A percentile compares a stretch with the other conserved stretches of the same genome.
Evolutionary conservation across 64 coral and sea anemone species (phyloP).

Genomic region (Anthopleura sola): DNA sequence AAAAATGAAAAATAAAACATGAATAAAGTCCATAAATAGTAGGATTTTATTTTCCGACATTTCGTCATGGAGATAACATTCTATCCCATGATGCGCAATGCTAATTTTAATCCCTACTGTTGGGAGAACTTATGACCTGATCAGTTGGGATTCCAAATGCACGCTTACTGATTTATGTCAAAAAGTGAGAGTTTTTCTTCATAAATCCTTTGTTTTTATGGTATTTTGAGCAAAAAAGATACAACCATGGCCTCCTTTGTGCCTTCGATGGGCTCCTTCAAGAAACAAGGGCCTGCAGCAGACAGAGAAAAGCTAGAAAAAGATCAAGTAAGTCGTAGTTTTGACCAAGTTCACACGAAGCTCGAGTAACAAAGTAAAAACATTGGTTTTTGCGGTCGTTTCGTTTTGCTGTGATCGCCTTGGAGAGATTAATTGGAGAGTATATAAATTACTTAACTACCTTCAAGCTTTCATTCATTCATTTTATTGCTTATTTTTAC

Average conservation of each 20-base stretch:
- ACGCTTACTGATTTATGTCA: background rate
- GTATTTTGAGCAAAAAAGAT: background rate
- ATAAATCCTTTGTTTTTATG: slow-evolving; percentile 5
- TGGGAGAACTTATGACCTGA: background rate
- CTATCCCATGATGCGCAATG: background rate
- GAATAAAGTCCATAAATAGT: too few relatives aligned
- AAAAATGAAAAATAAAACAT: too few relatives aligned
- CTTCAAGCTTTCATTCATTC: background rate
- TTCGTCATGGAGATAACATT: too few relatives aligned
- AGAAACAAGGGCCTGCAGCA: slow-evolving; percentile 26
- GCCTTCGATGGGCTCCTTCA: slow-evolving; percentile 34
- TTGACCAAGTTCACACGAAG: background rate
- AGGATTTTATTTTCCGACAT: too few relatives aligned
- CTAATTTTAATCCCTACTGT: background rate
- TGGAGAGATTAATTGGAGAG: background rate
- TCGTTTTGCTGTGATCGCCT: background rate
- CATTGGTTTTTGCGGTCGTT: background rate
- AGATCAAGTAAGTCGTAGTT: slow-evolving; percentile 37
- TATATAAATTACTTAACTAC: background rate
- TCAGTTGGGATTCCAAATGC: background rate
- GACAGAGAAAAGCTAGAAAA: slow-evolving; percentile 60
- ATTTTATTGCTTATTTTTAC: background rate
- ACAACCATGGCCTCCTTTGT: slow-evolving; percentile 4
- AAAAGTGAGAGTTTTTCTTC: background rate
- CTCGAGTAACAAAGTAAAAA: background rate